Base-by-base conservation (phyloP, 1,140 invertebrate species). In the Zaprionus davidi region DNA sequence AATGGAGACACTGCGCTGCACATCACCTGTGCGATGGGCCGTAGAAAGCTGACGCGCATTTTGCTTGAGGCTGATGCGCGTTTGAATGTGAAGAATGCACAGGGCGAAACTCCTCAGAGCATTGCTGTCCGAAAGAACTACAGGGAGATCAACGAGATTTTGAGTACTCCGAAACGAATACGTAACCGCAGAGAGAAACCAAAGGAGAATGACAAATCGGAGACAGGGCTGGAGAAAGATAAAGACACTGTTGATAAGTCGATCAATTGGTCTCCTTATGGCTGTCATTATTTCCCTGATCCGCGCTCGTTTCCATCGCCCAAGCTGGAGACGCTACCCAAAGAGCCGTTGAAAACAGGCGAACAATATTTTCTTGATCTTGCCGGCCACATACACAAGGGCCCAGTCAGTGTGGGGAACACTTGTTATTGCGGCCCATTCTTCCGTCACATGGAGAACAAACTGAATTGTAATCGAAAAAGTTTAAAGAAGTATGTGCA, bases 321-420 rank as follows among this genome's bases (percentile, higher is more conserved):
- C 53, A 96, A 96, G 79, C 92, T 98, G 65, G 96, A 97, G 92
- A 96, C 97, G 11, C 93, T 98, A 68, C 97, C 97, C 44, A 94
- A 96, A 81, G 97, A 98, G 92, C 97, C 97, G 0, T 93, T 99
- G 1, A 95, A 95, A 76, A 96, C 96, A 77, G 98, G 98, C 17
- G 97, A 98, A 92, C 98, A 99, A 90, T 99, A 99, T 93, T 99
- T 97, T 93, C 94, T 98, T 62, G 98, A 99, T 93, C 94, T 99
- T 63, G 98, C 97, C n/a, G 98, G 98, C 3, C 98, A 99, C 91
- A 98, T 99, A 63, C 96, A 97, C 78, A 99, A 99, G 93, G 98
- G 98, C 5, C 98, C 98, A 0, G 95, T 98, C 11, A 97, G 98
- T 2, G 96, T 98, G 9, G 96, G 97, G 0, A 96, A 96, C 94